Percentiles rank a stretch among this genome's conserved stretches.
Conservation (phyloP, 2,797 vertebrate species). For the Lepilemur ruficaudatus region DNA sequence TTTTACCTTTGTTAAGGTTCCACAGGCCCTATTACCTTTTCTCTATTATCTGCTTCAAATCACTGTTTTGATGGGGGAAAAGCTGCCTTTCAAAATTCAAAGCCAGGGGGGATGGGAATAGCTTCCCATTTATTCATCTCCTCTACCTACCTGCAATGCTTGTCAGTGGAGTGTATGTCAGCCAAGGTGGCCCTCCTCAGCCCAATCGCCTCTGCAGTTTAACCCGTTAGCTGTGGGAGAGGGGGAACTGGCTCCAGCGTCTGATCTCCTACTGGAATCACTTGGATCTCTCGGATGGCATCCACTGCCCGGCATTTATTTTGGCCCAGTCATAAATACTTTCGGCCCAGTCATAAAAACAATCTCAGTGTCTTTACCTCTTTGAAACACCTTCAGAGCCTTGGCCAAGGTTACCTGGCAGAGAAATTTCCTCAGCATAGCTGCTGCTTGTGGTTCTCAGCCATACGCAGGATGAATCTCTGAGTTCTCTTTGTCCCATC, state of each 20-base stretch:
- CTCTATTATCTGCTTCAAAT: background rate
- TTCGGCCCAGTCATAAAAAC: background rate
- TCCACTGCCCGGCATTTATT: background rate
- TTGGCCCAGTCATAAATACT: background rate
- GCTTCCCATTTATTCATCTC: background rate
- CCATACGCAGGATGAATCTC: background rate
- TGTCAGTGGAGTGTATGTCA: background rate
- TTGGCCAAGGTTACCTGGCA: background rate
- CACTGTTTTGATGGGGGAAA: background rate
- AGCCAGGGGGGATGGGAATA: background rate
- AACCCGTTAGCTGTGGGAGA: background rate
- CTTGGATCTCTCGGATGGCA: background rate
- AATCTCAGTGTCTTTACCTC: background rate
- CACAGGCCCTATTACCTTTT: background rate
- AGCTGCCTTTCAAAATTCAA: conserved; percentile 16
- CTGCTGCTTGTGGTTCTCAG: background rate
- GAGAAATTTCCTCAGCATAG: background rate
- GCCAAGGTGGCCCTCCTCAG: background rate
- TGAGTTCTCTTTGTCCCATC: background rate
- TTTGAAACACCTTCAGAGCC: background rate
- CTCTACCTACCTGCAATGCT: background rate
- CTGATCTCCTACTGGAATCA: background rate
- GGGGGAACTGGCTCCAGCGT: background rate
- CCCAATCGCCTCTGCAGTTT: background rate
- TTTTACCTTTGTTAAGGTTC: background rate